phyloP scores from a whole-genome alignment of 2,113 vertebrate species.

The Macrotis lagotis region DNA sequence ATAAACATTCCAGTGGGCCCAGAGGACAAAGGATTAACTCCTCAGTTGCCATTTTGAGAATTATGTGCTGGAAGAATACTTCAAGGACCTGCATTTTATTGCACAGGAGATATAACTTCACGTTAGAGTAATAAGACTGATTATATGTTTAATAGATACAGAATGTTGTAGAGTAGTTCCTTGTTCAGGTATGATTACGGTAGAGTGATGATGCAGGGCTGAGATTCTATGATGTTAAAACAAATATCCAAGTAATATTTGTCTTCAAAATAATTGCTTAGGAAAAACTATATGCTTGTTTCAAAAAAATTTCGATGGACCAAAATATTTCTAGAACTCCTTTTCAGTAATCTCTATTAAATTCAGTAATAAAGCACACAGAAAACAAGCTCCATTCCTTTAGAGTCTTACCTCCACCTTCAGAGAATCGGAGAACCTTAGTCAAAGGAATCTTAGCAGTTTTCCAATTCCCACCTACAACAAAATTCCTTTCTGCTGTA shows the following conservation, averaged over 20 bases:
- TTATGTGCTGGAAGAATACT: slow-evolving; percentile 23
- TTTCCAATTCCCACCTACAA: neutral
- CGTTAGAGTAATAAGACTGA: neutral
- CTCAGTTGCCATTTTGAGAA: slow-evolving; percentile 57
- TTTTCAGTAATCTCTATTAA: neutral
- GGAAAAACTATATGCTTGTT: neutral
- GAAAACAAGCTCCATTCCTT: neutral
- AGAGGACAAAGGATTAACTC: slow-evolving; percentile 83
- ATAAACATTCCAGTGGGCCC: slow-evolving; percentile 86
- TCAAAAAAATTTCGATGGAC: neutral
- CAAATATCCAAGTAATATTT: neutral
- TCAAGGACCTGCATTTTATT: fast-evolving
- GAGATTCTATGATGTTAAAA: neutral
- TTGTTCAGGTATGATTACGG: neutral
- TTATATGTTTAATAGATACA: neutral
- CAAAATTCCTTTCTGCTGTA: neutral
- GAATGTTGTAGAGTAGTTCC: neutral
- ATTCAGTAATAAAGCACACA: slow-evolving; percentile 4
- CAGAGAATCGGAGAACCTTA: neutral
- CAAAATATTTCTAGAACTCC: neutral
- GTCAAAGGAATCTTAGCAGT: neutral
- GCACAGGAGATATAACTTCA: neutral
- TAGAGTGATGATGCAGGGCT: neutral
- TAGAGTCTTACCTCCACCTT: slow-evolving; percentile 26
- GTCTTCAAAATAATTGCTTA: neutral